Base-by-base conservation (phyloP, 2,113 vertebrate genomes). In the Melozone crissalis region DNA sequence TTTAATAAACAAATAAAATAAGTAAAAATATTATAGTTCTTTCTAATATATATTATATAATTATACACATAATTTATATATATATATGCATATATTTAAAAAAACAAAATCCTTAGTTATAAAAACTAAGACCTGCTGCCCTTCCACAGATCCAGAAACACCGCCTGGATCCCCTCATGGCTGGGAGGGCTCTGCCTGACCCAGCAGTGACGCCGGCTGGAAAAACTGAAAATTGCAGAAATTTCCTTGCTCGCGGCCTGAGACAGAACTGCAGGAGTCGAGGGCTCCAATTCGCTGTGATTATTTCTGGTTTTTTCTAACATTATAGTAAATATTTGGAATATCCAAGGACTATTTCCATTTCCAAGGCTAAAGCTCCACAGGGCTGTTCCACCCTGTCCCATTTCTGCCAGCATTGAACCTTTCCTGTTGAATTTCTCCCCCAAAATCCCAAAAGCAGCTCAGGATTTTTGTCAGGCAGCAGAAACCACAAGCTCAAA, bases 81-180 rank as follows among this genome's bases (percentile, higher is more conserved):
- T 22, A 10, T 11, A 11, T 46, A 46, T 47, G 2, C 13, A 47
- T 47, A 23, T 47, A 13, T 47, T 39, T 39, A 39, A 39, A 39
- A 39, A 39, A 39, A 39, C 39, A 39, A 39, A 39, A 39, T 39
- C 39, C 39, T 20, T 12, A 13, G 7, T 47, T 46, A n/a, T 28
- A n/a, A 66, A 49, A 74, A 10, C 1, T 3, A 19, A 15, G 12
- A 28, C 10, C 8, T 23, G 10, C 22, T 63, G 58, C 15, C 15
- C 3, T 46, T 3, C n/a, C 39, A 1, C 0, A 37, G 37, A 37
- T 37, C 37, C 37, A 20, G 19, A 41, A 52, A 49, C 11, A 27
- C 0, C 41, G 13, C 23, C 26, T 5, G 37, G 3, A n/a, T 15
- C 1, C 23, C 13, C 17, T 10, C 26, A 3, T 6, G 28, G 2